Evolutionary conservation across 2,113 vertebrate species (phyloP), one percentile per base, ranked within the genome.

Genomic region (Gopherus flavomarginatus): DNA sequence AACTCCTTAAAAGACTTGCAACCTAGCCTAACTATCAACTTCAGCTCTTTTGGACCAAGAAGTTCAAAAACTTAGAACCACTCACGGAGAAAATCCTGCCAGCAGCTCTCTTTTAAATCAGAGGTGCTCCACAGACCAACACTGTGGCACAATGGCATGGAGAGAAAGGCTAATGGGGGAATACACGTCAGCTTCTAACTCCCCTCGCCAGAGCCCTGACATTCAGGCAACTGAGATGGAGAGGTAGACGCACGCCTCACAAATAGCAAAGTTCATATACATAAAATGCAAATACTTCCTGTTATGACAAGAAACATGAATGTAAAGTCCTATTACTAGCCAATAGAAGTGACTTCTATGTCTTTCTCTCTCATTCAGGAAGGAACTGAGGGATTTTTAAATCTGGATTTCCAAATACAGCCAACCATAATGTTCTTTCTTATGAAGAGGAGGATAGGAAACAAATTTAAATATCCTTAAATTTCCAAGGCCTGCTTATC

Each of bases 41-140:
- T 75, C 38, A 24, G 69, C 69, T 75, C 19, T 42, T 75, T 75
- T 42, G 69, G 22, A 77, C 72, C 35, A 26, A 26, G 8, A 52
- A 81, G 79, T 91, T 83, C 42, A 86, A 27, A 90, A 81, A 53
- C 35, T 89, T 57, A 85, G 11, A 16, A 44, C 10, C 26, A 2
- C 44, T 80, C 0, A 1, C 5, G 12, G 53, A 75, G 88, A 93
- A 26, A 1, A 7, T 11, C 50, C 77, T 84, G 87, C 9, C 29
- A 95, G 29, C 42, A 84, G 11, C 7, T 38, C 10, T 8, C 53
- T 84, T 88, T 95, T 0, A 0, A 2, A 75, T 21, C 57, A 3
- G 1, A 54, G 21, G 13, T 56, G 21, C 13, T 93, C 47, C 31
- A 80, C 24, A 84, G 44, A 22, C 3, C 35, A 38, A 54, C 57